Base-by-base conservation (phyloP, 2,113 vertebrate species). In the Salminus brasiliensis region DNA sequence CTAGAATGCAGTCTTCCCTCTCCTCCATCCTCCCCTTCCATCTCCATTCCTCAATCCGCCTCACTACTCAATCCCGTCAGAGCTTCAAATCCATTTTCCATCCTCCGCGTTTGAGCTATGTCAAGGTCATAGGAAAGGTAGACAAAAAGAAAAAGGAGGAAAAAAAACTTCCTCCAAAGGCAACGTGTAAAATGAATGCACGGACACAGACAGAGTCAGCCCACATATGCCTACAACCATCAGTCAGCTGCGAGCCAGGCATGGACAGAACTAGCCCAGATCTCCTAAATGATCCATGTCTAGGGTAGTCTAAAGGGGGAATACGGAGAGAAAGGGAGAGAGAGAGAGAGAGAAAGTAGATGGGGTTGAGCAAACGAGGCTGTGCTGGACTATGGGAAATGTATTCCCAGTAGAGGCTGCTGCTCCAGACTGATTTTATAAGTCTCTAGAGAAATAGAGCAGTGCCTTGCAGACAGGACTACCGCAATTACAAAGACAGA, bases 261-360 rank as follows among this genome's bases (percentile, higher is more conserved):
- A 43, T 81, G 57, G 75, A 74, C 79, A 59, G 65, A 72, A 60
- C 67, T 81, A 84, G 72, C 83, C 83, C 79, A 81, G 74, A 78
- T 81, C 80, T 65, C 79, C 79, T 84, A 84, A 84, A 84, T 84
- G 83, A 81, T 84, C 83, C 83, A 77, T 78, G 75, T 84, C 70
- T 81, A 71, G 74, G 71, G 59, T 41, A 72, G 70, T 77, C 74
- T 67, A 74, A 72, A 74, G 78, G 78, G 39, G 80, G 72, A 69
- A 72, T 36, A 32, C 39, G 12, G 49, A 65, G 74, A 83, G 72
- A 72, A 39, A 65, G 21, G 12, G 59, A 32, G 45, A 65, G 36
- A 16, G 18, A 45, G 52, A 49, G 55, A 9, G 36, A 3, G 55
- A 21, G 41, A 10, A 34, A 23, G 53, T 67, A 43, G 52, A 79